Evolutionary conservation across 1,140 invertebrate genomes (phyloP).

Genomic region (Pteromalus puparum): DNA sequence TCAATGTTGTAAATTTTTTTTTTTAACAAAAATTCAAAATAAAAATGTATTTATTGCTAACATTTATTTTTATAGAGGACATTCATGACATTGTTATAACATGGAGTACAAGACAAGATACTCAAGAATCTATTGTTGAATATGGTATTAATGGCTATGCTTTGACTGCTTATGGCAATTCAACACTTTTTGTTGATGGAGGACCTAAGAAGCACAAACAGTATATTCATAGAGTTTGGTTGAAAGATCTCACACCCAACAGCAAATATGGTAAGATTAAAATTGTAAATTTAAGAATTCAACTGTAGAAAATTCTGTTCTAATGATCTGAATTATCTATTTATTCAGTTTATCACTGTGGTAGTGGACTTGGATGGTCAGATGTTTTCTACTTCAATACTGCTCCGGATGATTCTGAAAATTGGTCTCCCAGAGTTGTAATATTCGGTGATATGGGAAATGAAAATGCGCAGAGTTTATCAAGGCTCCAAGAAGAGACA

Average conservation of each 20-base stretch:
- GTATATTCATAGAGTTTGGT: constrained; percentile 87
- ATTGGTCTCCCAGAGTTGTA: constrained; percentile 88
- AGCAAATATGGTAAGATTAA: constrained; percentile 72
- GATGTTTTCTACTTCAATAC: constrained; percentile 85
- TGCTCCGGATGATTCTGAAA: constrained; percentile 76
- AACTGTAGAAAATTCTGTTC: constrained; percentile 2
- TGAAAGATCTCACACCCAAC: constrained; percentile 72
- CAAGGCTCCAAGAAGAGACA: constrained; percentile 87
- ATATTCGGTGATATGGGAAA: constrained; percentile 96
- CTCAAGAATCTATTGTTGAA: constrained; percentile 83
- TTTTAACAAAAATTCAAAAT: constrained; percentile 19
- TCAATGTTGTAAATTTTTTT: constrained; percentile 40
- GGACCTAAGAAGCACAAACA: constrained; percentile 82
- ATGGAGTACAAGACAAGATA: constrained; percentile 89
- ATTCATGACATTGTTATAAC: constrained; percentile 88
- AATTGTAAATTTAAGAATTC: background rate
- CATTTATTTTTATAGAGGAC: constrained; percentile 72
- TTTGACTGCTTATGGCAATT: constrained; percentile 77
- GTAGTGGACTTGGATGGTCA: constrained; percentile 88
- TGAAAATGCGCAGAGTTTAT: constrained; percentile 90
- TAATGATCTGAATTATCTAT: background rate
- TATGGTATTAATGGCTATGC: constrained; percentile 82
- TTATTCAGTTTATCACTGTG: constrained; percentile 86
- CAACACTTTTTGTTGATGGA: constrained; percentile 86
- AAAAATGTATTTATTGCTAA: background rate